phyloP scores from a whole-genome alignment of 2,888 invertebrate species.

The Eupithecia exiguata region DNA sequence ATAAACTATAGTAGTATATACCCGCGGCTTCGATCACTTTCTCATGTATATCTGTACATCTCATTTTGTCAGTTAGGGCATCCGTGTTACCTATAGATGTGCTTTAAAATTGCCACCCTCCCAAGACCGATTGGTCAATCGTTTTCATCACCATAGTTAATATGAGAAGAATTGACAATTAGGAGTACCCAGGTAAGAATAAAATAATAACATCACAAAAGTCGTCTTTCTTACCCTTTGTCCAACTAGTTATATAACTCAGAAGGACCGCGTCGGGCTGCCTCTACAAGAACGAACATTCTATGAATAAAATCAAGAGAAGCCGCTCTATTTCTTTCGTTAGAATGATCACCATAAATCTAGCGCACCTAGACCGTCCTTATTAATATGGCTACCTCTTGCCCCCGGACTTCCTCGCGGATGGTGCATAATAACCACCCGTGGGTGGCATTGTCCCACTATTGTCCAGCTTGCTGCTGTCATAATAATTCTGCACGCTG shows the following conservation, averaged over 20 bases:
- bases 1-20: too few species aligned
- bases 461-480: conserved; percentile 22
- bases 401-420: conserved; percentile 43
- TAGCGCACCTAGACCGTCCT: conserved; percentile 8
- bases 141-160: neutral
- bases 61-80: too few species aligned
- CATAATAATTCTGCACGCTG: conserved; percentile 42
- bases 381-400: conserved; percentile 18
- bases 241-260: neutral
- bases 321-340: conserved; percentile 2
- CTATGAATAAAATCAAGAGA: neutral
- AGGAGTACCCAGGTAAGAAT: neutral
- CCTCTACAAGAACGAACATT: neutral
- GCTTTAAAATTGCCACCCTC: neutral
- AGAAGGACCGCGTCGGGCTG: neutral
- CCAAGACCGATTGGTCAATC: neutral
- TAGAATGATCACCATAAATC: conserved; percentile 5
- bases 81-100: too few species aligned
- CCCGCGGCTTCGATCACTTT: too few species aligned
- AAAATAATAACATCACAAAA: neutral
- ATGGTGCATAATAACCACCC: conserved; percentile 4
- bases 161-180: neutral
- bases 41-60: too few species aligned
- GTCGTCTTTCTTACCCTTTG: neutral
- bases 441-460: conserved; percentile 44